A percentile compares a stretch with the other conserved stretches of the same genome.
Conservation (phyloP, 2,113 vertebrate genomes). For the Sitta europaea region DNA sequence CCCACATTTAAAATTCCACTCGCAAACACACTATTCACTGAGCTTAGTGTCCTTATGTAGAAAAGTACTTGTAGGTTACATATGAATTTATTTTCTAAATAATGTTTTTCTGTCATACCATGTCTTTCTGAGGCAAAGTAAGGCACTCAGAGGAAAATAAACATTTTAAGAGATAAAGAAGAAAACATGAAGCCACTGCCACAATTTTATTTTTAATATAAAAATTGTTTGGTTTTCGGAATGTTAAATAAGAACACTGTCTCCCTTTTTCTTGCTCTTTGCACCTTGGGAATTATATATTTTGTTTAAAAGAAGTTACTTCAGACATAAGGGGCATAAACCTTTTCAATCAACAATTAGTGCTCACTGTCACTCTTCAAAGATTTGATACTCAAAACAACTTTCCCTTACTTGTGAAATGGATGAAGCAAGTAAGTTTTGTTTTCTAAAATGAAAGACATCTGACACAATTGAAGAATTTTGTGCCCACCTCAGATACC, state of each 20-base stretch:
- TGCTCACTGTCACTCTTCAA: background rate
- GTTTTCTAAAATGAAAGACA: background rate
- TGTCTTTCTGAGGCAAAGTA: background rate
- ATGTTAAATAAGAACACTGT: background rate
- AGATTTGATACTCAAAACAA: background rate
- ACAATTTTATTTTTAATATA: background rate
- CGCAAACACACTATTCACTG: background rate
- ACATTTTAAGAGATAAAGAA: background rate
- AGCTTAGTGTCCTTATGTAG: background rate
- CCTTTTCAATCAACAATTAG: background rate
- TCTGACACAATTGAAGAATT: background rate
- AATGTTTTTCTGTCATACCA: background rate
- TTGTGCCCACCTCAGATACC: fast-evolving
- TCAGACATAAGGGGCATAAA: too few relatives aligned
- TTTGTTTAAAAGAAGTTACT: background rate
- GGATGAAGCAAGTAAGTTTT: background rate
- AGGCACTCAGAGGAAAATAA: background rate
- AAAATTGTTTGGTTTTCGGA: background rate
- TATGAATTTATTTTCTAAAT: background rate
- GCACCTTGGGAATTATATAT: background rate
- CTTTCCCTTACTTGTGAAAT: background rate
- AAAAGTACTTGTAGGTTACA: background rate
- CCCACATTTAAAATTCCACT: background rate
- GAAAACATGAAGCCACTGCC: background rate
- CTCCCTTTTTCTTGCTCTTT: background rate